These are phyloP conservation scores for rabbit (Oryctolagus cuniculus) DNA, from an alignment of 2,113 vertebrate species.

Conservation along the genomic window mOryCun1.1 NC_091448.1:9702001-9702500, in stretches of 20 bases:
- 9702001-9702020: neutral
- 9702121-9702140: neutral
- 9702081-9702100: neutral
- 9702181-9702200: neutral
- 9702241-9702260: neutral
- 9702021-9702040: neutral
- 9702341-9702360: neutral
- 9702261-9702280: neutral
- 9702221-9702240: neutral
- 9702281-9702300: neutral
- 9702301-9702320: neutral
- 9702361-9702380: neutral
- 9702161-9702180: neutral
- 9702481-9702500: neutral
- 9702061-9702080: neutral
- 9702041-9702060: neutral
- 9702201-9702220: neutral
- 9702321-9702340: neutral
- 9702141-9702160: neutral
- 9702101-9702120: neutral
- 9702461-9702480: neutral
- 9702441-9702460: accelerated
- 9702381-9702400: neutral
- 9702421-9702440: neutral
- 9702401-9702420: neutral